A percentile compares a stretch with the other conserved stretches of the same genome.
Conservation (phyloP, 2,797 vertebrate species). For the Aldrovandia affinis region DNA sequence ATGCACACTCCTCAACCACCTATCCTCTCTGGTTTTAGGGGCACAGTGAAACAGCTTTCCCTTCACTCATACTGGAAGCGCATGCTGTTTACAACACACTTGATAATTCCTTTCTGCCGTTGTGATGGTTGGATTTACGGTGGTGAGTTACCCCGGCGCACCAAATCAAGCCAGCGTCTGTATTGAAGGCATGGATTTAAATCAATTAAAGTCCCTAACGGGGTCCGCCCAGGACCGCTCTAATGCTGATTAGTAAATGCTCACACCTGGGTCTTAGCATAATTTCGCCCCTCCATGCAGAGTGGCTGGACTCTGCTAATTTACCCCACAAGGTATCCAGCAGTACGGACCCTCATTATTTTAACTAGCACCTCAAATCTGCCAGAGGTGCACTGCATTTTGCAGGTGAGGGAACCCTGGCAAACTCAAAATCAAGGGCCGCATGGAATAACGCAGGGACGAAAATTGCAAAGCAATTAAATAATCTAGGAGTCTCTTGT, state of each 20-base stretch:
- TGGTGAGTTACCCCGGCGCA: slow-evolving; percentile 11
- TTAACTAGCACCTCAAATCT: slow-evolving; percentile 13
- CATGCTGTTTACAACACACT: slow-evolving; percentile 15
- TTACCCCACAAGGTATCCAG: slow-evolving; percentile 32
- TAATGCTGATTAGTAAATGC: slow-evolving; percentile 21
- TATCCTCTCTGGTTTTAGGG: neutral
- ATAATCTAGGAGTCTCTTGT: neutral
- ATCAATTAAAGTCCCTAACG: slow-evolving; percentile 16
- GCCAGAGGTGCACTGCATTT: neutral
- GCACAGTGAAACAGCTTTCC: neutral
- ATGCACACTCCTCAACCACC: neutral
- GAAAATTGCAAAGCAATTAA: neutral
- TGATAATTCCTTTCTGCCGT: slow-evolving; percentile 2
- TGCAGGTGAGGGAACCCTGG: neutral
- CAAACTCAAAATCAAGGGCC: neutral
- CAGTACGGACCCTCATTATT: slow-evolving; percentile 34
- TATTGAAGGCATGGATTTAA: slow-evolving; percentile 13
- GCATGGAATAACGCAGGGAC: neutral
- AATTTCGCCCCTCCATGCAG: neutral
- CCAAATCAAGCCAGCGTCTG: slow-evolving; percentile 7
- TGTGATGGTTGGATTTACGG: slow-evolving; percentile 19
- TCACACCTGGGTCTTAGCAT: slow-evolving; percentile 29
- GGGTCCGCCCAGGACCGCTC: neutral
- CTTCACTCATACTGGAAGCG: slow-evolving; percentile 9
- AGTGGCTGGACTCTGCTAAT: slow-evolving; percentile 25